Evolutionary conservation across 2,113 vertebrate species (phyloP).

Genomic region (Sinocyclocheilus maitianheensis): DNA sequence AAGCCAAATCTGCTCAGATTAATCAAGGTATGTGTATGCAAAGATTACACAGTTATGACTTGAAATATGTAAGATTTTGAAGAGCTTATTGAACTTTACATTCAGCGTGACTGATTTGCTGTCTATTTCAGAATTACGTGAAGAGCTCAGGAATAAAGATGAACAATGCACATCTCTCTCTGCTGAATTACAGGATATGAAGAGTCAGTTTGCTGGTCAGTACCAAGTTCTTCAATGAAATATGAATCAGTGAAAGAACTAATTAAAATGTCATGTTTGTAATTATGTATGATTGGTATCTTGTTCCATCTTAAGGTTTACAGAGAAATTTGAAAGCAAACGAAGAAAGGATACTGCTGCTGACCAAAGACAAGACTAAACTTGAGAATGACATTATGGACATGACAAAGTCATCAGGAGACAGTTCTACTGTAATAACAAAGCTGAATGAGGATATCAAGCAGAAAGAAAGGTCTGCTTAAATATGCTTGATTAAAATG

Average conservation of each 20-base stretch:
- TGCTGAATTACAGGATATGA: constrained; percentile 81
- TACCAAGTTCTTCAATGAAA: not conserved
- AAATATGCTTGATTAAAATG: not conserved
- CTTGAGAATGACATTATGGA: constrained; percentile 89
- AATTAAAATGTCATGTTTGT: not conserved
- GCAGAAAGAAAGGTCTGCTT: constrained; percentile 85
- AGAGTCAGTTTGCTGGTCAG: constrained; percentile 75
- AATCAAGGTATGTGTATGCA: constrained; percentile 84
- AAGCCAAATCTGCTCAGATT: constrained; percentile 76
- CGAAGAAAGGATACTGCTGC: constrained; percentile 82
- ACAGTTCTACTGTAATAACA: constrained; percentile 88
- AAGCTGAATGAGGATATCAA: constrained; percentile 90
- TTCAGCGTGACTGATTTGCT: not conserved
- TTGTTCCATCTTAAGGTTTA: constrained; percentile 72
- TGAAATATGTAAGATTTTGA: not conserved
- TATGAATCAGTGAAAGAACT: not conserved
- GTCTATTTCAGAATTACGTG: constrained; percentile 80
- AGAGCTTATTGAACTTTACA: not conserved
- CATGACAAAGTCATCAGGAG: constrained; percentile 91
- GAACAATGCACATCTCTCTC: constrained; percentile 80
- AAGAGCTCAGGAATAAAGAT: constrained; percentile 83
- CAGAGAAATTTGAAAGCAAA: constrained; percentile 84
- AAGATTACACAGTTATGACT: not conserved
- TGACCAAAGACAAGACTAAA: constrained; percentile 86
- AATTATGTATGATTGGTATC: not conserved